These are phyloP conservation scores for Pomatostomus ruficeps DNA, from an alignment of 2,113 vertebrate species.

Conservation along the genomic window DNA sequence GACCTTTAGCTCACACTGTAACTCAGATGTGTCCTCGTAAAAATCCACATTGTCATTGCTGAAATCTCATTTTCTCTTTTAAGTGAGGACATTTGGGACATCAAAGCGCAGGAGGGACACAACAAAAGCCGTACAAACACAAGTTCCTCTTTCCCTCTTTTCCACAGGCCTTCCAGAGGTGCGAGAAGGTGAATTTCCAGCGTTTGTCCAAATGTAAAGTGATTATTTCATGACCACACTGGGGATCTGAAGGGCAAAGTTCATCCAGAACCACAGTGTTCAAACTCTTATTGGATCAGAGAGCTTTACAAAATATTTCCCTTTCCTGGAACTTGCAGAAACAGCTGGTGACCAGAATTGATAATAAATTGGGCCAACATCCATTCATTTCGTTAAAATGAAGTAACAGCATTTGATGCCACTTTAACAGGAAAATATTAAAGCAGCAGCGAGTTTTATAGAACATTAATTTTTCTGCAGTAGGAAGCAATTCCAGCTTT, in stretches of 20 bases:
- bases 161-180: not conserved
- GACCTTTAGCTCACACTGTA: not conserved
- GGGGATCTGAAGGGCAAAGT: not conserved
- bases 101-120: not conserved
- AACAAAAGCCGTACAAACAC: not conserved
- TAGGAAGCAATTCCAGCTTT: not conserved
- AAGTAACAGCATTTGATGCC: not conserved
- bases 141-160: not conserved
- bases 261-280: not conserved
- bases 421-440: slow-evolving; percentile 22
- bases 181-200: not conserved
- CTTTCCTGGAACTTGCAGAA: not conserved
- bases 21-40: not conserved
- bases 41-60: not conserved
- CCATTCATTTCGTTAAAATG: not conserved
- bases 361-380: not conserved
- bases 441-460: not conserved
- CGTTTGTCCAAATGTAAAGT: not conserved
- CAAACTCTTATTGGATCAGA: not conserved
- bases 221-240: not conserved
- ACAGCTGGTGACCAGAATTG: not conserved
- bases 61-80: not conserved
- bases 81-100: not conserved
- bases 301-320: not conserved
- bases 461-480: slow-evolving; percentile 15